Base-by-base conservation (phyloP, 2,888 invertebrate species). In the Clivina fossor region DNA sequence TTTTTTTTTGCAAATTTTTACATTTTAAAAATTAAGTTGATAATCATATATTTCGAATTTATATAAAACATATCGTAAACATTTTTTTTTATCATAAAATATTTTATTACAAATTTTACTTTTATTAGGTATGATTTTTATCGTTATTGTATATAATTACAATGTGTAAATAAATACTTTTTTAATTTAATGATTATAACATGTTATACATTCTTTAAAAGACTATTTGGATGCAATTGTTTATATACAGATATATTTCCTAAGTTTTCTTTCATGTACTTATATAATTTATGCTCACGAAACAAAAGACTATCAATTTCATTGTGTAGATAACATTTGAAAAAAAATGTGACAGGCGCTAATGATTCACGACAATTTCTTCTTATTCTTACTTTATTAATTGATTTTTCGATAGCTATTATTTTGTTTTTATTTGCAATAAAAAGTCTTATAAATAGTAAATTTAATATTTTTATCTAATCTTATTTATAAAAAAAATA, bases 151-250 rank as follows among this genome's bases (percentile, higher is more conserved):
- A 47, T 30, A 55, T 55, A 55, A n/a, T 50, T 41, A 44, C 38
- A 47, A 47, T 55, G 20, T 55, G 55, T 55, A 55, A 55, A 55
- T 55, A 55, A 55, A 55, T 55, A 55, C 37, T 55, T 55, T 55
- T 55, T 47, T 55, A 55, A 55, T 55, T 55, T 55, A 55, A 15
- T 7, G 26, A n/a, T n/a, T n/a, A n/a, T n/a, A n/a, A n/a, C n/a
- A n/a, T n/a, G n/a, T n/a, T n/a, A n/a, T n/a, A n/a, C n/a, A n/a
- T n/a, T n/a, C n/a, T n/a, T n/a, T n/a, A n/a, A n/a, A n/a, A n/a
- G n/a, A n/a, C n/a, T n/a, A n/a, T n/a, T n/a, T n/a, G n/a, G n/a
- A n/a, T n/a, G n/a, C n/a, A n/a, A n/a, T n/a, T n/a, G n/a, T n/a
- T n/a, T n/a, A n/a, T n/a, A n/a, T n/a, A n/a, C n/a, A n/a, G n/a